Evolutionary conservation across 2,113 vertebrate species (phyloP), one percentile per base, ranked within the genome.

Genomic region (Machaerirhynchus nigripectus): DNA sequence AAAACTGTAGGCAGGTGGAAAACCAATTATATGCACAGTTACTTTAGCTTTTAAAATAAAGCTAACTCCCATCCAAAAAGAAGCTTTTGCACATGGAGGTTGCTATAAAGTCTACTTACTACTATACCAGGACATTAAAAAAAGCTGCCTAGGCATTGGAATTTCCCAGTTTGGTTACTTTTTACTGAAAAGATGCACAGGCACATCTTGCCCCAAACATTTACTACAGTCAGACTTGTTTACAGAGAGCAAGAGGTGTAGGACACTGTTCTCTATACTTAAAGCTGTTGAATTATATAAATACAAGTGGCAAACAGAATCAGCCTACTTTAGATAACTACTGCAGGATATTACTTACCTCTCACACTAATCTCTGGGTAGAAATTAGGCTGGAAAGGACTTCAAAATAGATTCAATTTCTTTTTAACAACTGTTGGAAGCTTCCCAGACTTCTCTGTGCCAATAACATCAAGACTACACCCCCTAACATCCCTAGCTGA

Each of bases 361-460:
- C 35, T 92, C 26, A 27, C 20, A 81, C 0, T 0, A 94, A 75
- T 42, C 79, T 86, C 90, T 78, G 47, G 69, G 64, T 75, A 92
- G 83, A 91, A 95, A 84, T 93, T 40, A 74, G 71, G 40, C 76
- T 87, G 85, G 42, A 90, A 89, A 87, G n/a, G 44, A 71, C 73
- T 94, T 90, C 11, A 81, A 89, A 93, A 93, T 11, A 68, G 40
- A 93, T 93, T 75, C 53, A 37, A 64, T 87, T 97, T 90, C 88
- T 67, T 49, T 21, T 78, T 73, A 93, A 92, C 83, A 90, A 78
- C 92, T 64, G 49, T 16, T 96, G 86, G 90, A 81, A 81, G 49
- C 52, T 90, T 81, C 83, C 73, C 90, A 94, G 53, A 52, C 24
- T 67, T 71, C 60, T 50, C 52, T 30, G 49, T 68, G 73, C 85